These are phyloP conservation scores for Heliconius himera DNA, from an alignment of 1,140 invertebrate genomes.

Conservation along the genomic window DNA sequence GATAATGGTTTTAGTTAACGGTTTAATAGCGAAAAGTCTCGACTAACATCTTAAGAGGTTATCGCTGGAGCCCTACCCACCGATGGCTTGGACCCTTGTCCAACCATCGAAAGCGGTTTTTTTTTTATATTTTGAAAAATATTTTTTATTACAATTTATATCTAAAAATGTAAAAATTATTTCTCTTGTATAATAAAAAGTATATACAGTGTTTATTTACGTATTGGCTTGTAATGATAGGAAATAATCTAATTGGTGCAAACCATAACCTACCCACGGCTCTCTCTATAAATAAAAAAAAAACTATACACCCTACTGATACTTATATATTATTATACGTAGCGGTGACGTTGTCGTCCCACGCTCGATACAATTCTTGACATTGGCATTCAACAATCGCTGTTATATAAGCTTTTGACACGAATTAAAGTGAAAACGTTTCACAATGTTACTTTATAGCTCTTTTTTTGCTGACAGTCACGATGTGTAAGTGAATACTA, in stretches of 20 bases:
- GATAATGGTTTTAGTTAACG: too few species aligned
- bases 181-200: too few species aligned
- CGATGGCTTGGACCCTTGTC: too few species aligned
- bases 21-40: too few species aligned
- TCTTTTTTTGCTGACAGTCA: neutral
- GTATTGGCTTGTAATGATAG: neutral
- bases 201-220: too few species aligned
- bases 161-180: too few species aligned
- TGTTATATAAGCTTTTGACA: conserved; percentile 14
- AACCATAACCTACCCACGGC: too few species aligned
- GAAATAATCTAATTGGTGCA: neutral
- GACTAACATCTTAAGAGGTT: too few species aligned
- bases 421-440: conserved; percentile 1
- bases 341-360: neutral
- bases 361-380: conserved; percentile 14
- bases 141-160: too few species aligned
- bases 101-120: too few species aligned
- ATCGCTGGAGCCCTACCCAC: too few species aligned
- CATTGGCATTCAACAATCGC: conserved; percentile 1
- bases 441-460: neutral
- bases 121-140: too few species aligned
- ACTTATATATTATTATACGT: neutral
- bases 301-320: neutral
- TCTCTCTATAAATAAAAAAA: neutral
- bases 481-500: neutral